Conservation (phyloP, 2,797 vertebrate genomes). For the Chloroceryle amazona region DNA sequence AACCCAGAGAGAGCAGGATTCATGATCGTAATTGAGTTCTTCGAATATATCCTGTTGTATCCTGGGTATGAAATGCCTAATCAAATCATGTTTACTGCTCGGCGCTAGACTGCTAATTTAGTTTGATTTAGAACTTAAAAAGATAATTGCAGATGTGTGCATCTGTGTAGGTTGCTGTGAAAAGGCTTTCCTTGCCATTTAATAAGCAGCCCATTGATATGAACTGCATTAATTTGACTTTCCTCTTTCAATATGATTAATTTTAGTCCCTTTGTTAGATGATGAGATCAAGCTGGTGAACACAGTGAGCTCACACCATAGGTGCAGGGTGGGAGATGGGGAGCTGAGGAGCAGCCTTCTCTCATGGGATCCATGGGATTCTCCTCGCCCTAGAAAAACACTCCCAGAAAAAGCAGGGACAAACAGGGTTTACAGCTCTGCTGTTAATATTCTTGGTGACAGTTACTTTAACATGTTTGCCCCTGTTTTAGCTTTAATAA, state of each 20-base stretch:
- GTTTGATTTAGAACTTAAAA: constrained; percentile 60
- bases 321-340: rapidly evolving
- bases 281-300: neutral
- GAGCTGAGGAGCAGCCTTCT: neutral
- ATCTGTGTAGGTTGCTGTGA: neutral
- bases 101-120: neutral
- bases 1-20: neutral
- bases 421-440: neutral
- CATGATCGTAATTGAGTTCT: neutral
- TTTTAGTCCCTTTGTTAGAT: neutral
- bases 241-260: neutral
- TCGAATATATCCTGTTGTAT: neutral
- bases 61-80: constrained; percentile 36
- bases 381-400: neutral
- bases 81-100: constrained; percentile 59
- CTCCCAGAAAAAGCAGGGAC: neutral
- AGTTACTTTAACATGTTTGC: neutral
- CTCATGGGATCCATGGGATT: neutral
- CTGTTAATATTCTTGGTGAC: neutral
- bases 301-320: rapidly evolving
- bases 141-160: constrained; percentile 17
- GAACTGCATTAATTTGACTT: neutral
- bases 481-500: neutral
- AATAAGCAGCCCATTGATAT: neutral
- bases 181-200: neutral